phyloP scores from a whole-genome alignment of 2,888 invertebrate species.

The Dicyrtomina minuta region DNA sequence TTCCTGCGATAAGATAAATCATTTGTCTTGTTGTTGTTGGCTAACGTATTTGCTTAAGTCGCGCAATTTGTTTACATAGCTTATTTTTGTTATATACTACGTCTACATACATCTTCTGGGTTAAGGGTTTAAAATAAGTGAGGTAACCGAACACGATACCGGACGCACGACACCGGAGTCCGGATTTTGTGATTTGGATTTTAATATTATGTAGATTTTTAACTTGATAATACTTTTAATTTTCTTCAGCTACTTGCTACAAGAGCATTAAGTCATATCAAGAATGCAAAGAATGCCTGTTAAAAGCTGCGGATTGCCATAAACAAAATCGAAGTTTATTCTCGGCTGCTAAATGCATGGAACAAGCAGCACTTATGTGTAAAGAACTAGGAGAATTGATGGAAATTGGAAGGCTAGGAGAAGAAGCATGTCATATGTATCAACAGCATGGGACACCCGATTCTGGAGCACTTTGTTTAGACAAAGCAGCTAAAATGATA shows the following conservation, averaged over 20 bases:
- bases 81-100: too few relatives aligned
- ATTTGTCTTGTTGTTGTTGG: too few relatives aligned
- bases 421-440: conserved; percentile 76
- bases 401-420: conserved; percentile 68
- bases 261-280: conserved; percentile 79
- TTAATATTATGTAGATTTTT: too few relatives aligned
- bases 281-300: conserved; percentile 77
- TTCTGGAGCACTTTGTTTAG: conserved; percentile 73
- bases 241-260: conserved; percentile 85
- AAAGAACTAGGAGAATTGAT: conserved; percentile 67
- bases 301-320: conserved; percentile 84
- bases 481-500: conserved; percentile 85
- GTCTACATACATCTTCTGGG: too few relatives aligned
- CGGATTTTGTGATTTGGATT: too few relatives aligned
- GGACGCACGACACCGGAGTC: too few relatives aligned
- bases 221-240: too few relatives aligned
- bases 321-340: conserved; percentile 67
- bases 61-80: too few relatives aligned
- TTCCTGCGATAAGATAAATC: too few relatives aligned
- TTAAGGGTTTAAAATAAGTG: too few relatives aligned
- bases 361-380: conserved; percentile 77
- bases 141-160: too few relatives aligned
- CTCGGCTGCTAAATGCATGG: conserved; percentile 62
- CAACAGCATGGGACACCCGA: conserved; percentile 82
- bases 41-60: too few relatives aligned